Evolutionary conservation across 2,113 vertebrate genomes (phyloP).

Genomic region (Ptilorrhoa leucosticta): DNA sequence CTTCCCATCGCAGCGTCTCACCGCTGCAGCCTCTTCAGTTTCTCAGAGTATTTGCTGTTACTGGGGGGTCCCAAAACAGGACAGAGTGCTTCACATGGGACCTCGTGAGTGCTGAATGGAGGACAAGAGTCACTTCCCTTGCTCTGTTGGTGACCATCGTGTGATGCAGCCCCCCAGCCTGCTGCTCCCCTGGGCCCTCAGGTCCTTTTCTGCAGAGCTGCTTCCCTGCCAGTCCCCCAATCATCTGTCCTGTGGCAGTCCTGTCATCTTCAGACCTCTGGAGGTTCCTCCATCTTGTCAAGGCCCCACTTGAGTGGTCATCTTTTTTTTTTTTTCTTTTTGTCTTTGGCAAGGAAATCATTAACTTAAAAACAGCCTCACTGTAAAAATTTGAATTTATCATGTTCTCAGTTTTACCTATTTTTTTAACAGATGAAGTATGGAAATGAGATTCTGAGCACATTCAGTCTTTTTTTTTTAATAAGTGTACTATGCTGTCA

Average conservation of each 20-base stretch:
- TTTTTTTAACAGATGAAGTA: neutral
- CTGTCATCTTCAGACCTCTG: neutral
- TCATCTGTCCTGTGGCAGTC: neutral
- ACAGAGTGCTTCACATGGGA: neutral
- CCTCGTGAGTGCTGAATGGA: neutral
- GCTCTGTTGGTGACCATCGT: neutral
- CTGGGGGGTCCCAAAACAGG: neutral
- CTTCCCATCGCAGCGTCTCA: rapidly evolving
- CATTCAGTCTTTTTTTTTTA: neutral
- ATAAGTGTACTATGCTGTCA: neutral
- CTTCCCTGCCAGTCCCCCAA: neutral
- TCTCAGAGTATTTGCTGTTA: neutral
- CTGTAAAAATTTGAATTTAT: neutral
- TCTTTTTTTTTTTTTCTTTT: neutral
- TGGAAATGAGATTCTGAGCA: slow-evolving; percentile 2
- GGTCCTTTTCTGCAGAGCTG: neutral
- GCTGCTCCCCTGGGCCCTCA: neutral
- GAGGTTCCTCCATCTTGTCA: neutral
- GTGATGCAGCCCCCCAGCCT: neutral
- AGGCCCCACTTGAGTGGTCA: neutral
- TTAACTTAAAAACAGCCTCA: neutral
- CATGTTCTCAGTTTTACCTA: neutral
- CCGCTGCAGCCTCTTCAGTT: neutral
- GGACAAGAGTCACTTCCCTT: neutral
- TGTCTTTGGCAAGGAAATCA: neutral